These are phyloP conservation scores for Potamarius usumacintae DNA, from an alignment of 2,113 vertebrate genomes.

Conservation along the genomic window DNA sequence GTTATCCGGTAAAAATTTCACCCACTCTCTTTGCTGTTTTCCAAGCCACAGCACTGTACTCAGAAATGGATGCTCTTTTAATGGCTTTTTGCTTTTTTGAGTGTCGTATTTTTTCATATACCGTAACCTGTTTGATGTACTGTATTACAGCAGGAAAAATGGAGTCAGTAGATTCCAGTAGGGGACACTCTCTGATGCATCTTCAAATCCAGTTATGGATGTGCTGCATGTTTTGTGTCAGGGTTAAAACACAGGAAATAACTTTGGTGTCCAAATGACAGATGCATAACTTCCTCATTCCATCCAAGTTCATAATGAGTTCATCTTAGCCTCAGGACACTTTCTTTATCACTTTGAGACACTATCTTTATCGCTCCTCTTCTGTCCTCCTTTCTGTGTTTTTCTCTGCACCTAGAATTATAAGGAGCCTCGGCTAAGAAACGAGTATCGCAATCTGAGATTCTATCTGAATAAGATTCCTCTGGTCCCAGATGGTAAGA, in stretches of 20 bases:
- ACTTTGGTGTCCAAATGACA: slow-evolving; percentile 3
- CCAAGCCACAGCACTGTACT: not conserved
- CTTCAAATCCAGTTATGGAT: not conserved
- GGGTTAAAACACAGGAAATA: not conserved
- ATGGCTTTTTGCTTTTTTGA: not conserved
- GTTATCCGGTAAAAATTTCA: slow-evolving; percentile 86
- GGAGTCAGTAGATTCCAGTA: not conserved
- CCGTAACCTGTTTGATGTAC: not conserved
- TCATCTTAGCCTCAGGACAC: not conserved
- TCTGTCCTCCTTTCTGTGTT: not conserved
- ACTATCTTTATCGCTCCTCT: not conserved
- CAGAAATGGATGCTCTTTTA: slow-evolving; percentile 5
- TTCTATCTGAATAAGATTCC: slow-evolving; percentile 98
- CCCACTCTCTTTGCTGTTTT: not conserved
- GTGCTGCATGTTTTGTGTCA: not conserved
- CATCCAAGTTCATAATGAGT: not conserved
- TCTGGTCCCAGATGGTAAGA: slow-evolving; percentile 93
- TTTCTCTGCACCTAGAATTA: slow-evolving; percentile 78
- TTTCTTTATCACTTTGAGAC: slow-evolving; percentile 13
- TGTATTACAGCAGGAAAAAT: not conserved
- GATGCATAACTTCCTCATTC: not conserved
- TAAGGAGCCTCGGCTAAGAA: slow-evolving; percentile 85
- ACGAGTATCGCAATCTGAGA: slow-evolving; percentile 91
- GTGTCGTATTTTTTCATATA: not conserved
- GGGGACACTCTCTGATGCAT: not conserved